These are phyloP conservation scores for Salpingus planirostris DNA, from an alignment of 2,888 invertebrate species.

Conservation along the genomic window DNA sequence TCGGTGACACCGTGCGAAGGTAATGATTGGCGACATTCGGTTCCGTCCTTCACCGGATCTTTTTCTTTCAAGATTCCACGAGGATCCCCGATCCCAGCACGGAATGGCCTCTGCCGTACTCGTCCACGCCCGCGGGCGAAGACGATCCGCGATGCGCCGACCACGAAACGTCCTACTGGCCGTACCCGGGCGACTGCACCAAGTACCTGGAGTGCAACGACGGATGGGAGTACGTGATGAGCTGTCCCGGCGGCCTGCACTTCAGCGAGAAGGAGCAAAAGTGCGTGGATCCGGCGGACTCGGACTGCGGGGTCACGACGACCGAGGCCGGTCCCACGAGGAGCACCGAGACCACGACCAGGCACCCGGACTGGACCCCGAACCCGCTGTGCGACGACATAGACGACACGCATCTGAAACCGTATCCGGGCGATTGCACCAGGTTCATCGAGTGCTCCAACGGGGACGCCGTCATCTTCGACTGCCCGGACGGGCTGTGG, in stretches of 20 bases:
- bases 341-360: slow-evolving; percentile 5
- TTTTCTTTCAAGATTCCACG: slow-evolving; percentile 5
- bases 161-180: slow-evolving; percentile 1
- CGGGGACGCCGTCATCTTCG: slow-evolving; percentile 4
- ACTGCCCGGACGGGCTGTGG: slow-evolving; percentile 6
- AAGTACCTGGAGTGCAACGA: slow-evolving; percentile 6
- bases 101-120: too few species aligned
- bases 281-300: slow-evolving; percentile 3
- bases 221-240: slow-evolving; percentile 2
- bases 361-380: slow-evolving; percentile 2
- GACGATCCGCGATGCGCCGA: slow-evolving; percentile 5
- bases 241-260: slow-evolving; percentile 5
- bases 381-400: slow-evolving; percentile 7
- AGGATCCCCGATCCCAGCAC: neutral
- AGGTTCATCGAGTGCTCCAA: slow-evolving; percentile 10
- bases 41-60: neutral
- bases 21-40: neutral
- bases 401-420: slow-evolving; percentile 4
- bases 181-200: slow-evolving; percentile 3
- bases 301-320: slow-evolving; percentile 7
- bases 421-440: slow-evolving; percentile 8
- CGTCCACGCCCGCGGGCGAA: too few species aligned
- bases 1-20: slow-evolving; percentile 2
- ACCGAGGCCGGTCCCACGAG: slow-evolving; percentile 8
- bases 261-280: slow-evolving; percentile 1